Base-by-base conservation (phyloP, 2,797 vertebrate species). In the Pseudochirops cupreus region DNA sequence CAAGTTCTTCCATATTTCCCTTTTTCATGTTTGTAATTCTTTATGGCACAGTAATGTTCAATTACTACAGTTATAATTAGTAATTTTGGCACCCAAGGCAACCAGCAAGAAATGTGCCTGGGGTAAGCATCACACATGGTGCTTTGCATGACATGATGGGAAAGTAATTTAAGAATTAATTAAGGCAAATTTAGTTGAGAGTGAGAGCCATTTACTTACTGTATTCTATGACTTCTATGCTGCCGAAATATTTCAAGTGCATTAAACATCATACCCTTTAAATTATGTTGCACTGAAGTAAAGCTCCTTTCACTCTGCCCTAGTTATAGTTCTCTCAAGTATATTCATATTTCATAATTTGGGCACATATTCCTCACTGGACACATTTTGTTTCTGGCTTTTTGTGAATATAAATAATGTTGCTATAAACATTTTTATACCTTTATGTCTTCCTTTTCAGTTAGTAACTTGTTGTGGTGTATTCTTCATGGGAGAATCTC, bases 31-130 rank as follows among this genome's bases (percentile, higher is more conserved):
- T 62, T 12, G 33, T 33, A 33, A 62, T 62, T 62, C 59, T 4
- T 33, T 62, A 62, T 33, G 59, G 31, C 59, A 62, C 59, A 62
- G 59, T 62, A 62, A 33, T 33, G 59, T 33, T 62, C 13, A 31
- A 62, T 62, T 39, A 74, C 6, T 74, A 82, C 18, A 3, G n/a
- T 46, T 46, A 82, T 82, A 82, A 24, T 82, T 7, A 46, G n/a
- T 82, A 82, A 82, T 39, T 24, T 82, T 46, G 67, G 67, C 67
- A 82, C n/a, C 39, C 67, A 82, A 82, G 67, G n/a, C 18, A 82
- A 82, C n/a, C n/a, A 82, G 67, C 67, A 46, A 82, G 67, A 46
- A 82, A 82, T 82, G 67, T 82, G 67, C n/a, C 67, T 82, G 67
- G 67, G n/a, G n/a, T 82, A 82, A 82, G 18, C 6, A 67, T 13